Base-by-base conservation (phyloP, 1,140 invertebrate species). In the Panonychus citri region DNA sequence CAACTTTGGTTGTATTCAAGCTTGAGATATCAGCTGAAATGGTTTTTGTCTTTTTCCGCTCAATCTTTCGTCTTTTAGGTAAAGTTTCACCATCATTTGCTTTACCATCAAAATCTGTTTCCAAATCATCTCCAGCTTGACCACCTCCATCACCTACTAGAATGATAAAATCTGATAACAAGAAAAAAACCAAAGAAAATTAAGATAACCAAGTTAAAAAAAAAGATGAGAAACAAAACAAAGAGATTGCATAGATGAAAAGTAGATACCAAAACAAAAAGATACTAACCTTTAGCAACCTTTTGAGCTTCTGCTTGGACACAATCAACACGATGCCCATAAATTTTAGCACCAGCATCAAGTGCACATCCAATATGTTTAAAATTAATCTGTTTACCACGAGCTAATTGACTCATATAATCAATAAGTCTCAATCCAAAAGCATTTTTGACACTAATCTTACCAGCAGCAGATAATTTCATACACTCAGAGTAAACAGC, bases 361-460 rank as follows among this genome's bases (percentile, higher is more conserved):
- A 88, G 66, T 1, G 83, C 80, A 21, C 78, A 81, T 58, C 81
- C 81, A 3, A 81, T 83, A 25, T 83, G 75, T 74, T 84, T 59
- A 19, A 64, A 61, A 27, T 61, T 55, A 5, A 57, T 34, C 19
- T 52, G 17, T 25, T 58, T 46, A 17, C 77, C 76, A 46, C 77
- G 75, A 27, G 83, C 62, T 71, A 82, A 76, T 24, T 79, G 76
- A 5, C 77, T 73, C 76, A 88, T 81, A 62, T 80, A 81, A 65
- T 86, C 83, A 63, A 86, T 86, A 37, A 86, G 73, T 64, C 83
- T 77, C 1, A 87, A 69, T 60, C 77, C 79, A 73, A 85, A 88
- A 1, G 82, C 83, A 77, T 86, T 87, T 66, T 84, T 83, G 21
- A 75, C 71, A 63, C 76, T 86, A 59, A 87, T 85, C 80, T 85